phyloP scores from a whole-genome alignment of 2,113 vertebrate species.

The Psephotus haematonotus region DNA sequence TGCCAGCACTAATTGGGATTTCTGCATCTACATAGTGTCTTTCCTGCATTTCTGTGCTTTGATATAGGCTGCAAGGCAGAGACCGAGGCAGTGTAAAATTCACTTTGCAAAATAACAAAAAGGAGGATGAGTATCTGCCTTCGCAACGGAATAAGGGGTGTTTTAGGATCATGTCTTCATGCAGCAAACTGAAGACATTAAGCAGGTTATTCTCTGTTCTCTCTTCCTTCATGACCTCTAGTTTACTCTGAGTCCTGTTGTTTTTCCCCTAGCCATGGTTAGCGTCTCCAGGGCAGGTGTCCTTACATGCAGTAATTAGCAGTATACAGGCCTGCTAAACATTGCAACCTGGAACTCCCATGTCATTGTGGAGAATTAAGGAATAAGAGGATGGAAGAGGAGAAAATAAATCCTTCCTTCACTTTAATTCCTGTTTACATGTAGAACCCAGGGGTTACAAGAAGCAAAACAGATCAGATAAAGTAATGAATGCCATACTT shows the following conservation, averaged over 20 bases:
- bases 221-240: not conserved
- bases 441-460: not conserved
- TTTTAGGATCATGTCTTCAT: not conserved
- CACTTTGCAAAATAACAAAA: not conserved
- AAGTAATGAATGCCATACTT: not conserved
- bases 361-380: not conserved
- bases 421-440: not conserved
- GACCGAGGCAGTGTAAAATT: not conserved
- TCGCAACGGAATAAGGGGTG: not conserved
- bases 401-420: not conserved
- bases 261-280: not conserved
- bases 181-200: not conserved
- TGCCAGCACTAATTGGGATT: not conserved
- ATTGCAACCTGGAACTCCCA: not conserved
- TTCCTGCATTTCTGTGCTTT: not conserved
- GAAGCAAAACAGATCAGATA: not conserved
- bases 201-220: not conserved
- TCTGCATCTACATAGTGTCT: not conserved
- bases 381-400: not conserved
- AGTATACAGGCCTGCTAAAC: fast-evolving
- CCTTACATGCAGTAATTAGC: fast-evolving
- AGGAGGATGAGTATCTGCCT: not conserved
- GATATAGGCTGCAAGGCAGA: not conserved
- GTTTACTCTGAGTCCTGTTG: not conserved
- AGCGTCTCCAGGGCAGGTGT: not conserved